Evolutionary conservation across 2,797 vertebrate species (phyloP).

Genomic region (Acipenser oxyrinchus): DNA sequence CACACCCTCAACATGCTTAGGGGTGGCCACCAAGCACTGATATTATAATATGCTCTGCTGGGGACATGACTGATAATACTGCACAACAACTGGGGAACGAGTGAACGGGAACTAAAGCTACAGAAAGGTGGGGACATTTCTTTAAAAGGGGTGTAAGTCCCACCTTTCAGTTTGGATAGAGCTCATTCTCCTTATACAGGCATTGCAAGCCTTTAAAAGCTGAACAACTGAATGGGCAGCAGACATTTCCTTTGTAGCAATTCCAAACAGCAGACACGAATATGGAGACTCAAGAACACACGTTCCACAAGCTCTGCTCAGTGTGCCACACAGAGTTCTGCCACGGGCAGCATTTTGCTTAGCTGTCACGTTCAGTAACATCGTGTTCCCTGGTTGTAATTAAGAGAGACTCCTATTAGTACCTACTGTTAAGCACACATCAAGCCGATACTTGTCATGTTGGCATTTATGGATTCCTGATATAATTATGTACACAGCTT

Average conservation of each 20-base stretch:
- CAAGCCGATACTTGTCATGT: background rate
- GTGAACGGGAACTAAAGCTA: too few relatives aligned
- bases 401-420: constrained; percentile 3
- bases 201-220: too few relatives aligned
- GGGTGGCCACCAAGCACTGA: too few relatives aligned
- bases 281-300: background rate
- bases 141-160: too few relatives aligned
- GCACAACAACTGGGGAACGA: too few relatives aligned
- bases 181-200: too few relatives aligned
- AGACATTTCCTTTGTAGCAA: constrained; percentile 25
- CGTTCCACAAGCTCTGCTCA: constrained; percentile 5
- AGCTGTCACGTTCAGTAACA: constrained; percentile 7
- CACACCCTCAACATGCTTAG: too few relatives aligned
- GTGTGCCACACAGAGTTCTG: background rate
- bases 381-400: background rate
- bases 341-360: background rate
- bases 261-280: constrained; percentile 25
- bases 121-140: too few relatives aligned
- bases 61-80: too few relatives aligned
- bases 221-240: constrained; percentile 18
- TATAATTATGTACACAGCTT: too few relatives aligned
- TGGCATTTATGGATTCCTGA: background rate
- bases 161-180: too few relatives aligned
- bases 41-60: too few relatives aligned
- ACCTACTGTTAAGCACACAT: constrained; percentile 2